phyloP scores from a whole-genome alignment of 1,140 invertebrate species.

The Neuroterus valhalla region DNA sequence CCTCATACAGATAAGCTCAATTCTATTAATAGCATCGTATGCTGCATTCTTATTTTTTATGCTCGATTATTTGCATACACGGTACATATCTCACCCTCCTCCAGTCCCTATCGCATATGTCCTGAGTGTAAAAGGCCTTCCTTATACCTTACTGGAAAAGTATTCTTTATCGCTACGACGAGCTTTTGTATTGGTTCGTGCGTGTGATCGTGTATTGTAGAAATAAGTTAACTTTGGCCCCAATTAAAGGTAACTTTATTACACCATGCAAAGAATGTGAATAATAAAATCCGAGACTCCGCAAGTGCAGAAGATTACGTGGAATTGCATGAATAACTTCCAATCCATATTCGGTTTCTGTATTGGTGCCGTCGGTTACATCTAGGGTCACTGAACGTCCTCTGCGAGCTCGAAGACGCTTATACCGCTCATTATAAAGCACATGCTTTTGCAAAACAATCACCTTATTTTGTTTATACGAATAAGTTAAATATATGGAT shows the following conservation, averaged over 20 bases:
- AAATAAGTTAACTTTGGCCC: not conserved
- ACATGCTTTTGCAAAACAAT: too few relatives aligned
- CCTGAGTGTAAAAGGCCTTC: too few relatives aligned
- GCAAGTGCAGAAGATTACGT: too few relatives aligned
- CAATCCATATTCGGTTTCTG: too few relatives aligned
- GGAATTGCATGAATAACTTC: too few relatives aligned
- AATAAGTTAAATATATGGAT: too few relatives aligned
- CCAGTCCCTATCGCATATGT: not conserved
- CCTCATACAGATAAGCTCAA: constrained; percentile 54
- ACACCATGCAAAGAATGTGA: not conserved
- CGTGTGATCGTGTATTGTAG: too few relatives aligned
- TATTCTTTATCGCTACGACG: not conserved
- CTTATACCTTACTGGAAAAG: not conserved
- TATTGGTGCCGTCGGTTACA: not conserved
- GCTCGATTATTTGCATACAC: constrained; percentile 1
- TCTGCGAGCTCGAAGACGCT: too few relatives aligned
- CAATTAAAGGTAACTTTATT: constrained; percentile 4
- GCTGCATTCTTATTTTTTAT: constrained; percentile 2
- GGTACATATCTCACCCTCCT: not conserved
- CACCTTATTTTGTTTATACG: too few relatives aligned
- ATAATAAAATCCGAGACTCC: too few relatives aligned
- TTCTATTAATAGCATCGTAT: constrained; percentile 60
- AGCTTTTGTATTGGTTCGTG: not conserved
- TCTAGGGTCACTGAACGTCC: constrained; percentile 8
- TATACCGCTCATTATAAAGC: not conserved